Evolutionary conservation across 92 coral and sea anemone species (phyloP), one percentile per base, ranked within the genome.

Genomic region (Zoanthus solanderi): DNA sequence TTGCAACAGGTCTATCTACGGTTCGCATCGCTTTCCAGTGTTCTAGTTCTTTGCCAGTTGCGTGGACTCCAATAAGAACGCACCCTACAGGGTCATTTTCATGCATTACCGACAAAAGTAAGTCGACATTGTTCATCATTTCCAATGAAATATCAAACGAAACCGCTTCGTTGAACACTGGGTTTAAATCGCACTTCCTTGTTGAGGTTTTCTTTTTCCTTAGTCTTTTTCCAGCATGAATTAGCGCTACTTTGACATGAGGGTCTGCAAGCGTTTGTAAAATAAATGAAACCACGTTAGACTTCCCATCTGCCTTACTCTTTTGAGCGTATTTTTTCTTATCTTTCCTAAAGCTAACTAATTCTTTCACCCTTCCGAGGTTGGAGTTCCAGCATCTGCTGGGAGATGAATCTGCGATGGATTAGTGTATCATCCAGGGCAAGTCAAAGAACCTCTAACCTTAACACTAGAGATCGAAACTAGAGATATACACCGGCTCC

Each of bases 121-220:
- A 79, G 53, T 93, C 98, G 4, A 93, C 92, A 48, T 88, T 78
- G 88, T 92, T 91, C 90, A 96, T 69, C 44, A 89, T 87, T 53
- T 94, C 98, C 81, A 78, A 78, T 8, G 98, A 75, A 46, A 96
- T 87, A 84, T 96, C 98, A 83, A 94, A 96, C 4, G 98, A 92
- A 29, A 96, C 92, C 13, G 98, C 98, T 68, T 96, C 98, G 89
- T 96, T 94, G 72, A 94, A 96, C 30, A 93, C 97, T 45, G 98
- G 98, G 69, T 96, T 94, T 13, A 96, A 92, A 14, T 93, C 86
- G 50, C 95, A 88, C 87, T 94, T 96, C 67, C 94, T 92, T 15
- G 93, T 76, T 2, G 98, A 90, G 0, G 98, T 96, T 87, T 92
- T 96, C 89, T 94, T 96, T 94, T 96, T 96, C 71, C 90, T 96